Conservation (phyloP, 2,888 invertebrate species). For the Galerucella pusilla region DNA sequence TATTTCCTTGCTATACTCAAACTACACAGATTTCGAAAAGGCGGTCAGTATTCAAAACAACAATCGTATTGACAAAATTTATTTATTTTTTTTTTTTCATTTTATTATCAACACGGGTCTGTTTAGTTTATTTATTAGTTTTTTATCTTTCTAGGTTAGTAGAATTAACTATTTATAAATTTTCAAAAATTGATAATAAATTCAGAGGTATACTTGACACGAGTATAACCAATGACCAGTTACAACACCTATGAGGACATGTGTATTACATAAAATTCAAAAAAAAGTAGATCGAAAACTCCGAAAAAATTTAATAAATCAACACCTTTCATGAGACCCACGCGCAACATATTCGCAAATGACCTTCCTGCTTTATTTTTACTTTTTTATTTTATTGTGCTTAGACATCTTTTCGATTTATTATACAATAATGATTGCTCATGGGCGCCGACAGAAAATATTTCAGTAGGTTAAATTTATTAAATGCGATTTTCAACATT, state of each 20-base stretch:
- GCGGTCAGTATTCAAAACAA: too few relatives aligned
- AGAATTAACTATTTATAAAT: conserved; percentile 8
- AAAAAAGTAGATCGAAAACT: not conserved
- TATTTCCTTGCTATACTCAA: too few relatives aligned
- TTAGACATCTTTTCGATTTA: not conserved
- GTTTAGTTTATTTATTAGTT: conserved; percentile 1
- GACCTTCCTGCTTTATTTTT: conserved; percentile 13
- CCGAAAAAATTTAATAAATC: conserved; percentile 7
- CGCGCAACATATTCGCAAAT: not conserved
- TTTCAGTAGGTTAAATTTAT: too few relatives aligned
- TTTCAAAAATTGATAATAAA: conserved; percentile 6
- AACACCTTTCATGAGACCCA: conserved; percentile 2
- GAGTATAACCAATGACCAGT: not conserved
- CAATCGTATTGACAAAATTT: too few relatives aligned
- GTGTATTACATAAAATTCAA: not conserved
- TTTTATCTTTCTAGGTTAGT: conserved; percentile 15
- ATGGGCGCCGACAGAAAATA: too few relatives aligned
- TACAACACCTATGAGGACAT: not conserved
- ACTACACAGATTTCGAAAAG: too few relatives aligned
- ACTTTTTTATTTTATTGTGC: conserved; percentile 5
- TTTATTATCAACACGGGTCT: not conserved
- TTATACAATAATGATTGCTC: not conserved
- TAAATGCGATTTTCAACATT: too few relatives aligned
- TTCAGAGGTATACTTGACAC: not conserved
- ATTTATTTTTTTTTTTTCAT: not conserved